phyloP scores from a whole-genome alignment of 1,140 invertebrate genomes.

The Brachionus paranguensis region DNA sequence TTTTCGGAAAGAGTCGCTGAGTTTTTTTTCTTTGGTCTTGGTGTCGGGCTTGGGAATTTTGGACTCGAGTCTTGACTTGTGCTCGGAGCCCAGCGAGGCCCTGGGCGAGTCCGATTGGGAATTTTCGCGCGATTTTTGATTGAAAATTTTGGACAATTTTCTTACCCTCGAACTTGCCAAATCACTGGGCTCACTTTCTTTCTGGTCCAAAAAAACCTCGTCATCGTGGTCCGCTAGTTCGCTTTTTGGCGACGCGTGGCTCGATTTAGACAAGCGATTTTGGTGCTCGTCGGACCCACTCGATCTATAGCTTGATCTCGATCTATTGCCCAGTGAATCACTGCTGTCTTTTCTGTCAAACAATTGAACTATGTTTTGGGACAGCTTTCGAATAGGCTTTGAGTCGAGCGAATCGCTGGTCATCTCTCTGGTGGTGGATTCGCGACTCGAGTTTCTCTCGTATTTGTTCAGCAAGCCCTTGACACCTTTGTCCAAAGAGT shows the following conservation, averaged over 20 bases:
- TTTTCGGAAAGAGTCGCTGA: background rate
- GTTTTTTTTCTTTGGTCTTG: background rate
- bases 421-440: background rate
- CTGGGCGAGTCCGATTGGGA: background rate
- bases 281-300: background rate
- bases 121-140: background rate
- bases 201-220: background rate
- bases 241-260: background rate
- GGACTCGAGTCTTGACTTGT: background rate
- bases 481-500: background rate
- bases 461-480: conserved; percentile 1
- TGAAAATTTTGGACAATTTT: conserved; percentile 27
- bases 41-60: background rate
- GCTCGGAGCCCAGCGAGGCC: background rate
- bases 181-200: background rate
- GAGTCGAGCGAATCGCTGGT: background rate
- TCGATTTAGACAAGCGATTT: background rate
- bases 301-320: background rate
- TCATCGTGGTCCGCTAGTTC: background rate
- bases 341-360: background rate
- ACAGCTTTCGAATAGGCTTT: background rate
- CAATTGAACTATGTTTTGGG: conserved; percentile 8
- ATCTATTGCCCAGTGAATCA: background rate
- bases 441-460: background rate
- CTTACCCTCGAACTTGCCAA: background rate